phyloP scores from a whole-genome alignment of 2,113 vertebrate genomes.

The Panthera leo region DNA sequence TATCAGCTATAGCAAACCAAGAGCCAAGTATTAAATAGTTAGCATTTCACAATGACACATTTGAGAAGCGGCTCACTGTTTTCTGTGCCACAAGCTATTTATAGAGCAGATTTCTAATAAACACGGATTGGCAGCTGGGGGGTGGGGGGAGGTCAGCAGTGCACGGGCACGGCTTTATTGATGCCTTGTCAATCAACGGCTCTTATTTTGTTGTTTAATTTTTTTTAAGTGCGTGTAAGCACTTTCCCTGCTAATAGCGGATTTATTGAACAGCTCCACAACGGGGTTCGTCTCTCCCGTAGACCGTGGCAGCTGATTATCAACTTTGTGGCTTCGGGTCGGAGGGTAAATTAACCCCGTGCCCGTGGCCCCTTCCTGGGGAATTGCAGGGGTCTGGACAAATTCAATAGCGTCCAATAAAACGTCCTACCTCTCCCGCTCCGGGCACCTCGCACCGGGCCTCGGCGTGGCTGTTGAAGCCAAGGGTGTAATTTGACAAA shows the following conservation, averaged over 20 bases:
- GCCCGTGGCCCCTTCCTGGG: conserved; percentile 79
- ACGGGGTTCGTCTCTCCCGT: conserved; percentile 84
- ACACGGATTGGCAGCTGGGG: conserved; percentile 84
- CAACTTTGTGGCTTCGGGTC: conserved; percentile 87
- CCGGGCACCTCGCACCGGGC: conserved; percentile 2
- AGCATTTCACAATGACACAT: conserved; percentile 76
- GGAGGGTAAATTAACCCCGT: conserved; percentile 86
- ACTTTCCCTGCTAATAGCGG: conserved; percentile 86
- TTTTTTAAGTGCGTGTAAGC: conserved; percentile 88
- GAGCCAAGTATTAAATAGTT: conserved; percentile 75
- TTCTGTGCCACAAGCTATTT: conserved; percentile 84
- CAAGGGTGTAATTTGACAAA: conserved; percentile 77
- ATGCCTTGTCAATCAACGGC: conserved; percentile 89
- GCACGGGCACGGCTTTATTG: conserved; percentile 85
- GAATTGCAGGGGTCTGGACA: conserved; percentile 82
- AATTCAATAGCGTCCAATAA: conserved; percentile 87
- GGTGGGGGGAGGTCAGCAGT: conserved; percentile 84
- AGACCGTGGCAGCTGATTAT: conserved; percentile 86
- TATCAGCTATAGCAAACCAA: conserved; percentile 4
- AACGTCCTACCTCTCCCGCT: conserved; percentile 46
- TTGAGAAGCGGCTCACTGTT: conserved; percentile 72
- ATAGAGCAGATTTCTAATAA: conserved; percentile 89
- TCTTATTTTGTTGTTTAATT: conserved; percentile 86
- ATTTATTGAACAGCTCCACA: conserved; percentile 85
- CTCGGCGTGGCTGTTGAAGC: conserved; percentile 56